Base-by-base conservation (phyloP, 2,888 invertebrate species). In the Drosophila subquinaria region DNA sequence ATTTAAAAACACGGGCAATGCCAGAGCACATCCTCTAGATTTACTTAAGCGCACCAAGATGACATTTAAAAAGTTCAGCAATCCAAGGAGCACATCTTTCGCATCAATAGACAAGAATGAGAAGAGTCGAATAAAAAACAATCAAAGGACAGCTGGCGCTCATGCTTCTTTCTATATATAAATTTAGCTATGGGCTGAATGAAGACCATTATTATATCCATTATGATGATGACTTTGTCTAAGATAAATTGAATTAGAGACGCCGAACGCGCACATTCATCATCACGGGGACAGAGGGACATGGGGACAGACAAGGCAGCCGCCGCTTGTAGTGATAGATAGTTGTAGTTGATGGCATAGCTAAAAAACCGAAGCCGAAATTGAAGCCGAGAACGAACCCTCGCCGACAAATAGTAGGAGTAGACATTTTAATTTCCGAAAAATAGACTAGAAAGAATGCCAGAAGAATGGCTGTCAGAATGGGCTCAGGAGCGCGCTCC, bases 171-270 rank as follows among this genome's bases (percentile, higher is more conserved):
- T 17, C 40, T 56, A 45, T 52, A 52, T 43, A 59, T 33, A 64
- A 73, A 79, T 69, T 56, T 72, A 27, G 47, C 51, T 61, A 33
- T 61, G 57, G 40, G 40, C 51, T 57, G 65, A 66, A 30, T 59
- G 67, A 50, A 62, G 47, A 63, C 43, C 71, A 75, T 82, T 79
- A 75, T 68, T 79, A 75, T 68, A 71, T 79, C 71, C 79, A 83
- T 87, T 85, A 77, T 79, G 40, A 69, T 42, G 69, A 47, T 85
- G 86, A 89, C 86, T 86, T 88, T 88, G 86, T 89, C 78, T 88
- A 88, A 85, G 74, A 88, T 89, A 82, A 87, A 87, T 89, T 89
- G 90, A 77, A 88, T 87, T 89, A 87, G 85, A 85, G 64, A 82
- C 88, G 82, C 71, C 80, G 70, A 78, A 70, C 82, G 82, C 80